Percentiles rank a stretch among this genome's conserved stretches.
These are phyloP conservation scores for Syritta pipiens DNA, from an alignment of 2,888 invertebrate genomes.

Conservation along the genomic window DNA sequence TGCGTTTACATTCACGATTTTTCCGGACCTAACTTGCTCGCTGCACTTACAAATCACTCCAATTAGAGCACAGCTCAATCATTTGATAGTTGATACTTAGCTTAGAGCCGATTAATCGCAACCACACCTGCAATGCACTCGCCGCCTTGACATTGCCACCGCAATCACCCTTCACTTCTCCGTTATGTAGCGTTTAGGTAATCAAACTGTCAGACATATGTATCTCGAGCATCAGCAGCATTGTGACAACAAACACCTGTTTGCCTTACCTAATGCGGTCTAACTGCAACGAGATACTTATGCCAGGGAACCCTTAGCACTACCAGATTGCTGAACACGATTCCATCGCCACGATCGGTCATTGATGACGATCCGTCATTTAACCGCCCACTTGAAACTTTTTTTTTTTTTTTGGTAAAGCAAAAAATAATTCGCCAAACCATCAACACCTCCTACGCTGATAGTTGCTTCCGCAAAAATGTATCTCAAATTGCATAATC, in stretches of 20 bases:
- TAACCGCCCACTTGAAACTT: neutral
- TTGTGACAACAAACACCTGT: neutral
- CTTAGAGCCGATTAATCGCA: too few relatives aligned
- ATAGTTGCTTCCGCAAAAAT: neutral
- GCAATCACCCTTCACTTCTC: neutral
- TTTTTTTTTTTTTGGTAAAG: too few relatives aligned
- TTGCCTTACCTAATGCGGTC: slow-evolving; percentile 22
- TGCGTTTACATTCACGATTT: too few relatives aligned
- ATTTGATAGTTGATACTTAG: too few relatives aligned
- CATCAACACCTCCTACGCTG: neutral
- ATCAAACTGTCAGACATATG: neutral
- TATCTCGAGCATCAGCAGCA: neutral
- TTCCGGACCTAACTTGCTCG: too few relatives aligned
- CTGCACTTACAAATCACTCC: too few relatives aligned
- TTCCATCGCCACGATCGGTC: neutral
- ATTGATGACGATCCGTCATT: neutral
- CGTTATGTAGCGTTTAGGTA: neutral
- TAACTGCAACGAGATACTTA: slow-evolving; percentile 1
- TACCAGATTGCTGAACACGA: neutral
- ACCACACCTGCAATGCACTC: too few relatives aligned
- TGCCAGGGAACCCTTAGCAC: neutral
- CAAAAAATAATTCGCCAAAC: too few relatives aligned
- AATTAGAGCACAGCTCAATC: too few relatives aligned
- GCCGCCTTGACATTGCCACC: neutral
- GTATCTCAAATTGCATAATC: slow-evolving; percentile 12